Conservation (phyloP, 2,797 vertebrate species). For the Nyctibius grandis region DNA sequence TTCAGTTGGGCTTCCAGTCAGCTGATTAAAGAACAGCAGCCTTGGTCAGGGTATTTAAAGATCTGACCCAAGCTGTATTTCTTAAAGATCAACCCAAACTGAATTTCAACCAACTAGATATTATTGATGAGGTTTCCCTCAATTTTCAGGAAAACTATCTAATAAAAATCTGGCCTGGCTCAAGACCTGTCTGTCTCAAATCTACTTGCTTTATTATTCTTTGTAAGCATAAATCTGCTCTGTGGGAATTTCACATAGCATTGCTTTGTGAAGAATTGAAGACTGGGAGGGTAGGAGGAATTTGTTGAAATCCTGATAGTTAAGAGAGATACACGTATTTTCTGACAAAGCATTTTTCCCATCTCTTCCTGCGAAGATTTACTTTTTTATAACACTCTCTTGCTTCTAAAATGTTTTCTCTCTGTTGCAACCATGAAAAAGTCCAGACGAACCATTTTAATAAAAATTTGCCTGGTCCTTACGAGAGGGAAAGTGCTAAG, state of each 20-base stretch:
- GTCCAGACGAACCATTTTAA: neutral
- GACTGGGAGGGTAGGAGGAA: neutral
- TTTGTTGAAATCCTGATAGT: neutral
- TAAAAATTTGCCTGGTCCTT: neutral
- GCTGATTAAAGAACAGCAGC: neutral
- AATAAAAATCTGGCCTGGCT: neutral
- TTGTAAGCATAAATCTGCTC: neutral
- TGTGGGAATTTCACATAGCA: neutral
- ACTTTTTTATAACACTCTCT: neutral
- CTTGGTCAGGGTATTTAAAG: neutral
- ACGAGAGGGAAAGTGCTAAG: neutral
- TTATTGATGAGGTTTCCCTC: neutral
- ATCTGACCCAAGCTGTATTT: neutral
- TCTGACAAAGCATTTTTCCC: neutral
- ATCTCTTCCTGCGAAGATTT: neutral
- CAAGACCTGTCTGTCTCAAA: neutral
- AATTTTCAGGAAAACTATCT: neutral
- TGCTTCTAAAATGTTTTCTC: neutral
- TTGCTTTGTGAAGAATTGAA: neutral
- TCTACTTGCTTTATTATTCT: neutral
- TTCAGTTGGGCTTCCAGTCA: neutral
- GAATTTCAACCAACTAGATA: neutral
- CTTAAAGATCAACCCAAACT: neutral
- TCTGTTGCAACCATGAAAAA: neutral
- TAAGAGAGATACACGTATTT: neutral